These are phyloP conservation scores for Psylliodes chrysocephalus DNA, from an alignment of 2,888 invertebrate genomes.

Conservation along the genomic window DNA sequence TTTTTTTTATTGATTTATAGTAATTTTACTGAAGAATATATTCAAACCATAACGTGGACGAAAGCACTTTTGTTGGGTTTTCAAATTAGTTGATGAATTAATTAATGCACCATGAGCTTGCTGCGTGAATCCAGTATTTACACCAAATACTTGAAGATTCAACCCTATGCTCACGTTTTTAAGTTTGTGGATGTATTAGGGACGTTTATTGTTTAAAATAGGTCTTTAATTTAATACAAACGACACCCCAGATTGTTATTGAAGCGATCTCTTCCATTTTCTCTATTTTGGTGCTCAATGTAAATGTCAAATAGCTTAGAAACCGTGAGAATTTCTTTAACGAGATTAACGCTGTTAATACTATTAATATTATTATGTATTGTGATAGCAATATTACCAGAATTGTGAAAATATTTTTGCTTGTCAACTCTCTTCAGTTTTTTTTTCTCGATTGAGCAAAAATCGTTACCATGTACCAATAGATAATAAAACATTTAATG, in stretches of 20 bases:
- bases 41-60: conserved; percentile 21
- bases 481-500: neutral
- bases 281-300: too few relatives aligned
- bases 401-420: neutral
- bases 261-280: too few relatives aligned
- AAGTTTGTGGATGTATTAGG: neutral
- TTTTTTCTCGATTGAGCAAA: neutral
- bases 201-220: too few relatives aligned
- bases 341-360: too few relatives aligned
- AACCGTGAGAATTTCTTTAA: too few relatives aligned
- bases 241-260: too few relatives aligned
- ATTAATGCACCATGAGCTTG: conserved; percentile 56
- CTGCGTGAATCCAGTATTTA: conserved; percentile 63
- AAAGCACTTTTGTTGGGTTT: conserved; percentile 30
- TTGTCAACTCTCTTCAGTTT: neutral
- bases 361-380: too few relatives aligned
- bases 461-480: too few relatives aligned
- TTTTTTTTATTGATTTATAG: neutral
- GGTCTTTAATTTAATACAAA: too few relatives aligned
- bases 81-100: neutral
- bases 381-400: too few relatives aligned
- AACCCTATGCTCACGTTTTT: conserved; percentile 44
- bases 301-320: too few relatives aligned
- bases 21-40: neutral
- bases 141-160: conserved; percentile 59